phyloP scores from a whole-genome alignment of 92 coral and sea anemone genomes.

The Porites lobata region DNA sequence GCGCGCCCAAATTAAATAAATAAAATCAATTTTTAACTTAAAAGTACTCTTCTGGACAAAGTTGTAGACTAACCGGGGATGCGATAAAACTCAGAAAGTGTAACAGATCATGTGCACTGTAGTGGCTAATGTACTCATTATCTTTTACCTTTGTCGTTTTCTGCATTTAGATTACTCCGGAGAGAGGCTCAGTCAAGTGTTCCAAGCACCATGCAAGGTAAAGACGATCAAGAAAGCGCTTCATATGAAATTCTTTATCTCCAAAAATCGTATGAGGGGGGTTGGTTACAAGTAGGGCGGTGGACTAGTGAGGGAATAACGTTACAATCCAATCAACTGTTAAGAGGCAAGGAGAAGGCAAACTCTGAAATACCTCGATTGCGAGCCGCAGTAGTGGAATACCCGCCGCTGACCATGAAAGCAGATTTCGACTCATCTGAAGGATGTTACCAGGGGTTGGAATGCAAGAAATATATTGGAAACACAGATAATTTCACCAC shows the following conservation, averaged over 20 bases:
- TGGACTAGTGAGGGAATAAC: slow-evolving; percentile 69
- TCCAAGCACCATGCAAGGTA: slow-evolving; percentile 25
- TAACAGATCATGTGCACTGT: neutral
- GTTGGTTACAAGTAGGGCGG: slow-evolving; percentile 70
- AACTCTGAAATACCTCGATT: slow-evolving; percentile 61
- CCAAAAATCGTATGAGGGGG: slow-evolving; percentile 54
- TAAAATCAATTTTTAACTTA: no score
- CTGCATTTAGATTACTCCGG: slow-evolving; percentile 30
- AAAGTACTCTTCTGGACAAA: no score
- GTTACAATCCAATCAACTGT: slow-evolving; percentile 21
- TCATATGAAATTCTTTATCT: slow-evolving; percentile 77
- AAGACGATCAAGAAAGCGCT: neutral
- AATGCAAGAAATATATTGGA: slow-evolving; percentile 64
- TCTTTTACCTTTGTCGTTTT: neutral
- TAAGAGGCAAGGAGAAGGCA: slow-evolving; percentile 11
- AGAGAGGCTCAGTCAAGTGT: slow-evolving; percentile 1
- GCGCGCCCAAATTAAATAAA: no score
- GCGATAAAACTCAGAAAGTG: no score
- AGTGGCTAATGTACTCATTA: neutral
- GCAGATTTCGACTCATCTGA: slow-evolving; percentile 55
- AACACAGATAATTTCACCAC: slow-evolving; percentile 43
- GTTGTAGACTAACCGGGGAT: no score
- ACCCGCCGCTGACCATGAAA: slow-evolving; percentile 92
- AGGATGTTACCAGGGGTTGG: slow-evolving; percentile 79
- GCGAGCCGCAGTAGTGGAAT: slow-evolving; percentile 89